These are phyloP conservation scores for Galerucella pusilla DNA, from an alignment of 2,888 invertebrate genomes.

Conservation along the genomic window DNA sequence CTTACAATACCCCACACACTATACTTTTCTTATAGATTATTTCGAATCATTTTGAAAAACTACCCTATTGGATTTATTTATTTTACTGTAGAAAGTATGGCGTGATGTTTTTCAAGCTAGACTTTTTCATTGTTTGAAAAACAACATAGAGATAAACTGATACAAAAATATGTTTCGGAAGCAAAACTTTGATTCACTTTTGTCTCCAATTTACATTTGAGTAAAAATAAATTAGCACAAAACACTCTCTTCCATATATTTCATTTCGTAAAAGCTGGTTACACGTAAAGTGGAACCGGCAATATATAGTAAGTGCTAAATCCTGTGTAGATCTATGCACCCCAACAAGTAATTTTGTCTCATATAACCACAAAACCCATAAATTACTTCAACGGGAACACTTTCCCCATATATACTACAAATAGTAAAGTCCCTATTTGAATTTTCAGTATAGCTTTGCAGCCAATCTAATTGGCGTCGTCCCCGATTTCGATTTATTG, in stretches of 20 bases:
- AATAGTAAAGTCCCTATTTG: constrained; percentile 21
- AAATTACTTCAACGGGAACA: constrained; percentile 28
- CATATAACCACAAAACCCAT: constrained; percentile 22
- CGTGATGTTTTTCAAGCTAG: too few species aligned
- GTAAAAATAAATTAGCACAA: neutral
- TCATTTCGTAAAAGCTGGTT: constrained; percentile 1
- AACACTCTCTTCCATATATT: neutral
- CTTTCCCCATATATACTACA: constrained; percentile 30
- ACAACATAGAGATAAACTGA: too few species aligned
- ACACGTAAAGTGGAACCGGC: neutral
- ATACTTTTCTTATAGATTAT: too few species aligned
- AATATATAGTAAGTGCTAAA: constrained; percentile 10
- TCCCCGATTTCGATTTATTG: constrained; percentile 56
- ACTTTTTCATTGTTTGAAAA: too few species aligned
- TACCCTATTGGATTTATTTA: too few species aligned
- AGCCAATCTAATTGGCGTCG: constrained; percentile 53
- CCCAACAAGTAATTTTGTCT: constrained; percentile 31
- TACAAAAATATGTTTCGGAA: too few species aligned
- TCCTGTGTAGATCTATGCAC: constrained; percentile 21
- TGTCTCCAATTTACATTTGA: neutral
- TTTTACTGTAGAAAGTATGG: too few species aligned
- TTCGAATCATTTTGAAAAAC: too few species aligned
- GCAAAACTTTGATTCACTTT: too few species aligned
- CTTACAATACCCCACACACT: too few species aligned
- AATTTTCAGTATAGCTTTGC: constrained; percentile 36